Percentiles rank a stretch among this genome's conserved stretches.
phyloP scores from a whole-genome alignment of 2,113 vertebrate genomes.

The Charadrius vociferus region DNA sequence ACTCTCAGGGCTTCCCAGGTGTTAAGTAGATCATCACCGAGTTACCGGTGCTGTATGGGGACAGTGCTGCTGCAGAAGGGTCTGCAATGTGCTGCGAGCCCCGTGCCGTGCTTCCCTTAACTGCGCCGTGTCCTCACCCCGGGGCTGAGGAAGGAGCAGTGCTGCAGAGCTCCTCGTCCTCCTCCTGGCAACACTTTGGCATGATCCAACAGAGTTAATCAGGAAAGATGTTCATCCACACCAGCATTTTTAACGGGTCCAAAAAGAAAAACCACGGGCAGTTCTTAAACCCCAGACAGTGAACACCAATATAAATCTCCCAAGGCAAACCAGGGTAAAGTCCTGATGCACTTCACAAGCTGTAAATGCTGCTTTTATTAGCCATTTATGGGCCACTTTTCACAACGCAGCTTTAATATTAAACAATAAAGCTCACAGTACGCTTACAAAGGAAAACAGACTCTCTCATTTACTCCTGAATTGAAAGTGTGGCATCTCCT shows the following conservation, averaged over 20 bases:
- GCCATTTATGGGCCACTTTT: slow-evolving; percentile 78
- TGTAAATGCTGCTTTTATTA: slow-evolving; percentile 79
- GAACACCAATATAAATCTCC: slow-evolving; percentile 62
- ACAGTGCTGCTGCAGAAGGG: background rate
- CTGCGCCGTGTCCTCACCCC: background rate
- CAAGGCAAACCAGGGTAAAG: slow-evolving; percentile 57
- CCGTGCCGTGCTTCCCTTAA: no score
- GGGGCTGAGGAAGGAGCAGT: background rate
- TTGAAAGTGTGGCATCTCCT: slow-evolving; percentile 21
- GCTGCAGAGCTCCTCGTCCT: background rate
- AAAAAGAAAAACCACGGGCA: background rate
- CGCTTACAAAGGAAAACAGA: slow-evolving; percentile 66
- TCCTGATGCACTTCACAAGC: slow-evolving; percentile 75
- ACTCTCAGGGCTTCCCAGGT: background rate
- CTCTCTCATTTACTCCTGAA: slow-evolving; percentile 62
- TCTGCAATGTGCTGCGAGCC: background rate
- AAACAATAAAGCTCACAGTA: slow-evolving; percentile 76
- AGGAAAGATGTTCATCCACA: background rate
- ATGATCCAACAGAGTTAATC: background rate
- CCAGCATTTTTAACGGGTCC: background rate
- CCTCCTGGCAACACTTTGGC: background rate
- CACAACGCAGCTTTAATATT: slow-evolving; percentile 76
- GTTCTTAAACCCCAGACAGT: slow-evolving; percentile 35
- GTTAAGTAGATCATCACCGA: background rate
- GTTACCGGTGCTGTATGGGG: rapidly evolving